Percentiles rank a stretch among this genome's conserved stretches.
Conservation (phyloP, 2,888 invertebrate species). For the Zele albiditarsus region DNA sequence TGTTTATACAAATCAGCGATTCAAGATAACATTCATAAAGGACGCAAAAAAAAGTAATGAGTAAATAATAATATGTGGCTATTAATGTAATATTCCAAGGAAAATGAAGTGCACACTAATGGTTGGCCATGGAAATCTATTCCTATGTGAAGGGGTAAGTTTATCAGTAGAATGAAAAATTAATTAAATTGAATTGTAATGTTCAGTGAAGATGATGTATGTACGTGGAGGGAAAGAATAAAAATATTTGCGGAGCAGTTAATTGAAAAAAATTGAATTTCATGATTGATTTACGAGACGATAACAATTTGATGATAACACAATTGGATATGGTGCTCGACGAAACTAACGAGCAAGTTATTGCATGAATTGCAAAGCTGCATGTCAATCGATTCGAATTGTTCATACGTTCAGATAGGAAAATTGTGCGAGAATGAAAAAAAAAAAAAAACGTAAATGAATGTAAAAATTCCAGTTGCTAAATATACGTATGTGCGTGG, state of each 20-base stretch:
- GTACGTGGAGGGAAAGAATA: background rate
- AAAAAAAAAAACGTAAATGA: slow-evolving; percentile 17
- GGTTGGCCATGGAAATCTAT: slow-evolving; percentile 7
- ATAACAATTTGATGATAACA: background rate
- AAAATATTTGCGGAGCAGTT: background rate
- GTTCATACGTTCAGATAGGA: background rate
- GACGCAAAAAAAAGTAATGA: background rate
- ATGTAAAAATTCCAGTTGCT: background rate
- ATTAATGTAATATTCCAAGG: background rate
- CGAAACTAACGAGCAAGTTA: slow-evolving; percentile 37
- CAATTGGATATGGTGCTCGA: slow-evolving; percentile 19
- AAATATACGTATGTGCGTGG: background rate
- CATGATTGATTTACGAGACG: slow-evolving; percentile 17
- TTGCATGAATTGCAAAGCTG: slow-evolving; percentile 33
- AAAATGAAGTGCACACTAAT: background rate
- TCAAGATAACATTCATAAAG: background rate
- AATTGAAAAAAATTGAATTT: slow-evolving; percentile 19
- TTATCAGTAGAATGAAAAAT: slow-evolving; percentile 40
- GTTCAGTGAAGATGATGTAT: background rate
- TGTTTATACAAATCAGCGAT: slow-evolving; percentile 24
- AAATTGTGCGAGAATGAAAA: slow-evolving; percentile 11
- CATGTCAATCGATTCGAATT: slow-evolving; percentile 11
- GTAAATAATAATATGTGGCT: background rate
- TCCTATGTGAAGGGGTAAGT: slow-evolving; percentile 37
- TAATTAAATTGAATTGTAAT: background rate